A percentile compares a stretch with the other conserved stretches of the same genome.
These are phyloP conservation scores for Scartelaos histophorus DNA, from an alignment of 2,113 vertebrate species.

Conservation along the genomic window DNA sequence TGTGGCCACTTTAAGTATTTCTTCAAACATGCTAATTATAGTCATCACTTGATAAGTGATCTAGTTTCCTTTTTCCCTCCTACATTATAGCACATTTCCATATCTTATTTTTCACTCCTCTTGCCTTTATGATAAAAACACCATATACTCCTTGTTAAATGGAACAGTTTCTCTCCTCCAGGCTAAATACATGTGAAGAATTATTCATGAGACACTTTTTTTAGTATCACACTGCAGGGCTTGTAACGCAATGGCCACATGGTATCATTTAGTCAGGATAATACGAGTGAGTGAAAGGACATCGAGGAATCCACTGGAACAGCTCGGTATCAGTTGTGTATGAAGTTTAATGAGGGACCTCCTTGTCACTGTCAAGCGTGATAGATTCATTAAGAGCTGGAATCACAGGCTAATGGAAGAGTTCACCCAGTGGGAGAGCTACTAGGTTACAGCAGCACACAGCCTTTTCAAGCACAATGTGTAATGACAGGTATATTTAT, in stretches of 20 bases:
- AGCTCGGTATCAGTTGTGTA: conserved; percentile 38
- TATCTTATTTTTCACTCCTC: neutral
- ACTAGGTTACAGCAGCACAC: conserved; percentile 28
- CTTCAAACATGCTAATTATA: neutral
- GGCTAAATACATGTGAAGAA: conserved; percentile 51
- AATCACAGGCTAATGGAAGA: conserved; percentile 56
- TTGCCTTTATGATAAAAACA: conserved; percentile 12
- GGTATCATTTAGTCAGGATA: conserved; percentile 44
- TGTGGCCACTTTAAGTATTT: neutral
- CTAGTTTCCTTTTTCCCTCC: conserved; percentile 20
- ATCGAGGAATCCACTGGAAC: conserved; percentile 47
- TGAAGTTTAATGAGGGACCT: conserved; percentile 59
- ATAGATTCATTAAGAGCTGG: conserved; percentile 56
- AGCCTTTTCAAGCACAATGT: conserved; percentile 28
- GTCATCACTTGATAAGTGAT: conserved; percentile 19
- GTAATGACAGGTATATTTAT: conserved; percentile 48
- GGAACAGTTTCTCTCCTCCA: conserved; percentile 47
- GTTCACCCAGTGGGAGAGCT: conserved; percentile 40
- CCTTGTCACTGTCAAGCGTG: conserved; percentile 55
- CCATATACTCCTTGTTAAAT: conserved; percentile 42
- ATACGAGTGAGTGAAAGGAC: conserved; percentile 52
- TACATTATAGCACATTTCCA: neutral
- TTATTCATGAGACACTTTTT: conserved; percentile 54
- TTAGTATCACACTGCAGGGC: conserved; percentile 20
- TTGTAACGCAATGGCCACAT: conserved; percentile 47